These are phyloP conservation scores for Drosophila mimetica DNA, from an alignment of 2,888 invertebrate species.

Conservation along the genomic window DNA sequence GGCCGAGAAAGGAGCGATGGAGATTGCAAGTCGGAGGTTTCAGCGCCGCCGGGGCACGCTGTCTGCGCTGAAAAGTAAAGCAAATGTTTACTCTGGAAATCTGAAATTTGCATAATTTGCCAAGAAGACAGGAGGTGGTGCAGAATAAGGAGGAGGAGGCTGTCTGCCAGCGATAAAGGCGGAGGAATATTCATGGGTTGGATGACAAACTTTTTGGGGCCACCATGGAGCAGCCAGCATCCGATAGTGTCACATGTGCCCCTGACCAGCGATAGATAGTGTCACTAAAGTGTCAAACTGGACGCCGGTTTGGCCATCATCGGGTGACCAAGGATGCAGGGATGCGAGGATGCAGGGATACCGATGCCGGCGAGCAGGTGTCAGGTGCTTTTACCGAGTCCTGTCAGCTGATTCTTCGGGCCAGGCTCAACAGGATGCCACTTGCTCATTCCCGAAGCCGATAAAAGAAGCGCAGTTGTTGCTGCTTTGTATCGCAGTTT, in stretches of 20 bases:
- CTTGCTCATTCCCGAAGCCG: slow-evolving; percentile 12
- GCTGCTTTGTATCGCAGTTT: slow-evolving; percentile 71
- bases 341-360: background rate
- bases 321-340: slow-evolving; percentile 15
- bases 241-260: slow-evolving; percentile 69
- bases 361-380: slow-evolving; percentile 37
- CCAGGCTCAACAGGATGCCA: slow-evolving; percentile 63
- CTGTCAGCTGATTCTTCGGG: slow-evolving; percentile 63
- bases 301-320: slow-evolving; percentile 82
- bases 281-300: slow-evolving; percentile 74
- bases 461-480: slow-evolving; percentile 29
- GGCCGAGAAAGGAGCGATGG: slow-evolving; percentile 29
- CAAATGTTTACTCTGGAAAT: slow-evolving; percentile 83
- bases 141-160: slow-evolving; percentile 32
- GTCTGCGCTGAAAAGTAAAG: slow-evolving; percentile 79
- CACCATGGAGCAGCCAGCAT: too few relatives aligned
- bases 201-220: slow-evolving; percentile 30
- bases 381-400: slow-evolving; percentile 42
- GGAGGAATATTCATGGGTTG: slow-evolving; percentile 69
- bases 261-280: slow-evolving; percentile 52
- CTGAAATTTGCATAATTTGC: slow-evolving; percentile 83
- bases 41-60: slow-evolving; percentile 45
- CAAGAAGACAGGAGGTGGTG: slow-evolving; percentile 40
- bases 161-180: slow-evolving; percentile 61
- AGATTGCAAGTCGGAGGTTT: slow-evolving; percentile 20